Evolutionary conservation across 2,113 vertebrate genomes (phyloP).

Genomic region (Gasterosteus nipponicus): DNA sequence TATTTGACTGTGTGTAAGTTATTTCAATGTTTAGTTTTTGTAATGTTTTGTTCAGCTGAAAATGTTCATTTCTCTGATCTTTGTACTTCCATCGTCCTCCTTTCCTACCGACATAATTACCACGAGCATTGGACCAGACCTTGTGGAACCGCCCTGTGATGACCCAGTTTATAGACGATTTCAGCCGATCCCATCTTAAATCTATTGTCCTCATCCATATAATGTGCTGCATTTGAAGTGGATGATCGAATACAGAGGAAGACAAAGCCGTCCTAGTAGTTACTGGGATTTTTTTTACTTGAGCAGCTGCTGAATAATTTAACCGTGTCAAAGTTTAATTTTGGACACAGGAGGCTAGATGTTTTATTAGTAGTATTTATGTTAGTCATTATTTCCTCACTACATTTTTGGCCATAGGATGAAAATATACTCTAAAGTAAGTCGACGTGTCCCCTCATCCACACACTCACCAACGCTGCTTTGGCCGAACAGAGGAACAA

Average conservation of each 20-base stretch:
- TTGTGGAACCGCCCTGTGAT: neutral
- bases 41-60: neutral
- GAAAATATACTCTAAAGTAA: neutral
- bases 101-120: neutral
- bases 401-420: neutral
- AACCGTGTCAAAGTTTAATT: neutral
- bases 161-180: neutral
- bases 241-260: constrained; percentile 10
- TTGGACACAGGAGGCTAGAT: neutral
- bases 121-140: neutral
- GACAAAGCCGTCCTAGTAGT: constrained; percentile 2
- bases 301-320: constrained; percentile 3
- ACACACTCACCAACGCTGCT: neutral
- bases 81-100: neutral
- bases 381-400: neutral
- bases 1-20: neutral
- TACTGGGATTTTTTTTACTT: neutral
- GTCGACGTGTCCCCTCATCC: neutral
- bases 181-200: neutral
- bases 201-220: neutral
- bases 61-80: neutral
- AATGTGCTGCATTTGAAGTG: neutral
- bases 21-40: neutral
- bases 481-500: neutral
- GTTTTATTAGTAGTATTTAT: neutral